These are phyloP conservation scores for Ondatra zibethicus DNA, from an alignment of 2,113 vertebrate genomes.

Conservation along the genomic window DNA sequence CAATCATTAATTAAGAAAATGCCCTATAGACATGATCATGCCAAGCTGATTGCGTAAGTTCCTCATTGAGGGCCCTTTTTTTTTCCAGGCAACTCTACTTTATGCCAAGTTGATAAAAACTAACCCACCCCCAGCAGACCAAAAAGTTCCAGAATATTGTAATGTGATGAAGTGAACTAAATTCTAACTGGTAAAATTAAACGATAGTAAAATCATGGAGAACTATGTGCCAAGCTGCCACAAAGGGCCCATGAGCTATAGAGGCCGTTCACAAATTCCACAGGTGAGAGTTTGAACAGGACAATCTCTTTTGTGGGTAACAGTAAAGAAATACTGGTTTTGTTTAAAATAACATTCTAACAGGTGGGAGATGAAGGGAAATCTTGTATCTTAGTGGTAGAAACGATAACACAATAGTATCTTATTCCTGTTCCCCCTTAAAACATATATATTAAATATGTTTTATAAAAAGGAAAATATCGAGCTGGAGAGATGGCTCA, in stretches of 20 bases:
- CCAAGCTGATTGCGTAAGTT: neutral
- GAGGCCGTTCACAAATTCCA: neutral
- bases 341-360: conserved; percentile 44
- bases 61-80: too few species aligned
- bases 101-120: neutral
- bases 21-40: neutral
- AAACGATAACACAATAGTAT: neutral
- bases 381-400: neutral
- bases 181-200: neutral
- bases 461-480: conserved; percentile 29
- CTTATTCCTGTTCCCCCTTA: conserved; percentile 16
- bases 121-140: neutral
- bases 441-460: conserved; percentile 12
- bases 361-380: neutral
- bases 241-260: neutral
- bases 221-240: neutral
- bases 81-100: neutral
- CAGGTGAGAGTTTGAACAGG: neutral
- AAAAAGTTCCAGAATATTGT: conserved; percentile 11
- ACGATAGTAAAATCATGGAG: neutral
- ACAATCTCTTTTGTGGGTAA: neutral
- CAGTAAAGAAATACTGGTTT: neutral
- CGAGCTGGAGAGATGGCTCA: too few species aligned
- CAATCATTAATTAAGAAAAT: neutral
- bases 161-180: neutral